These are phyloP conservation scores for Auanema sp. DNA, from an alignment of 2,888 invertebrate genomes.

Conservation along the genomic window DNA sequence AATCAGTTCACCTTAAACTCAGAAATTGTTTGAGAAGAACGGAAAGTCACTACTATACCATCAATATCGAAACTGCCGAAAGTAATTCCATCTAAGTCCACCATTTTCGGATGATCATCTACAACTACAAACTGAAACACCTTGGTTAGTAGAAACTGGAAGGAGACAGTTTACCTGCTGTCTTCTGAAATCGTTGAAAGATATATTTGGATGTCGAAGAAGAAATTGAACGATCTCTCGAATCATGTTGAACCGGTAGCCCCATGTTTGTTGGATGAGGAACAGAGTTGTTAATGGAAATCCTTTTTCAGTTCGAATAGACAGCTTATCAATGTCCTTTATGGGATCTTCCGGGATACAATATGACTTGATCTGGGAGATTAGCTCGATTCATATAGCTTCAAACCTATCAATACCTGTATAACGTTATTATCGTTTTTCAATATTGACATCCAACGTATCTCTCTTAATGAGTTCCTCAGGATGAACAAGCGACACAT, in stretches of 20 bases:
- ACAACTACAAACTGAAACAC: too few species aligned
- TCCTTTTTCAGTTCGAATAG: not conserved
- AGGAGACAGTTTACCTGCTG: not conserved
- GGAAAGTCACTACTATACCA: too few species aligned
- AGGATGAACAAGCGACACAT: not conserved
- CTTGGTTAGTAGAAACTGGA: too few species aligned
- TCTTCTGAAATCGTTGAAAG: not conserved
- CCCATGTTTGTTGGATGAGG: conserved; percentile 1
- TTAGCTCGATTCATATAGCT: not conserved
- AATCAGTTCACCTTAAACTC: too few species aligned
- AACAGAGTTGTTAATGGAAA: not conserved
- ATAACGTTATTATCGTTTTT: not conserved
- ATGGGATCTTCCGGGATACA: not conserved
- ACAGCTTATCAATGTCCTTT: not conserved
- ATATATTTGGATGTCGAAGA: not conserved
- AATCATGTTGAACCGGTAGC: not conserved
- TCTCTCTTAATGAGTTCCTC: not conserved
- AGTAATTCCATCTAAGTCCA: too few species aligned
- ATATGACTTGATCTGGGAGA: not conserved
- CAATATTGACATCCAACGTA: not conserved
- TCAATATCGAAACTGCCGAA: too few species aligned
- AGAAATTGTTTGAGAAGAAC: too few species aligned
- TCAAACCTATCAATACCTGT: not conserved
- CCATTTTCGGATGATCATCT: too few species aligned
- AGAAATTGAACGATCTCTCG: not conserved